Base-by-base conservation (phyloP, 2,888 invertebrate species). In the Meghimatium bilineatum region DNA sequence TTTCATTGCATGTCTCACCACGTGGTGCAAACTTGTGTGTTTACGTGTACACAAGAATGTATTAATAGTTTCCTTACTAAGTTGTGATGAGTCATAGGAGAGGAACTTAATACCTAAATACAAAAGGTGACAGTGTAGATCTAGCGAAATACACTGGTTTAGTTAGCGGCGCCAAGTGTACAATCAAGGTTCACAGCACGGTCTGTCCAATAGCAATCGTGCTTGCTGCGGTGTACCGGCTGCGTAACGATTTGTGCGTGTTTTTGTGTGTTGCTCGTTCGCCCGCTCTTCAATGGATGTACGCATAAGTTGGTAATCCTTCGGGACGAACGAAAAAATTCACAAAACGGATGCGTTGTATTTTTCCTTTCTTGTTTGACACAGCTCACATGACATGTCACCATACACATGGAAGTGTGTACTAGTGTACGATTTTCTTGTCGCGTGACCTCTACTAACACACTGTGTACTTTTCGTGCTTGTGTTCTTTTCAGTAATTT, bases 91-190 rank as follows among this genome's bases (percentile, higher is more conserved):
- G 52, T 56, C 69, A 72, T 34, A 52, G 34, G 36, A 20, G 36
- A 69, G 36, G 36, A 49, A 67, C 49, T 49, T 17, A 36, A 29
- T 69, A 14, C 52, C 60, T 34, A 34, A 38, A 67, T 32, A 80
- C 72, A 60, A 72, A n/a, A 56, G 80, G 60, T 69, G 72, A 56
- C 66, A 52, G 29, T 60, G 74, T 52, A 74, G 14, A 32, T 69
- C 14, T 14, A 32, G 6, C 8, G 29, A 5, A 49, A 49, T 52
- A 74, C 32, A 32, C 74, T 8, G 2, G 6, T 29, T 34, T 1
- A 38, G 12, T 36, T 26, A 26, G 38, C 71, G 5, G 12, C 20
- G 66, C 32, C 32, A 10, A 8, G 14, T 38, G 36, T 71, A 36
- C 71, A 26, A 36, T 38, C 23, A 1, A 36, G 71, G 38, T 38